Conservation (phyloP, 1,140 invertebrate genomes). For the Solenopsis fugax region DNA sequence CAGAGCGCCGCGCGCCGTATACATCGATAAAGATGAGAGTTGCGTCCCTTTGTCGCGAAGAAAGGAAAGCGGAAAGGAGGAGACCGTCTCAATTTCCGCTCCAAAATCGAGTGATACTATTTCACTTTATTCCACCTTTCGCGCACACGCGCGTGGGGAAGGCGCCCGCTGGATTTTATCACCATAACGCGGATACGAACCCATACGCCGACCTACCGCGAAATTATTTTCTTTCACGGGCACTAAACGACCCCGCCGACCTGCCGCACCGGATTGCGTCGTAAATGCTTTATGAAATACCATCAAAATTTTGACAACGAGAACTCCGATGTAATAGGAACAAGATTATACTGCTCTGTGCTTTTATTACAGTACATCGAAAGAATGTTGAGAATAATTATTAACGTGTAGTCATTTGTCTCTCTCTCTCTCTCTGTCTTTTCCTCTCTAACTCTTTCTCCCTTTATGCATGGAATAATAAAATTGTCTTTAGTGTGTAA, state of each 20-base stretch:
- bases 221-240: conserved; percentile 26
- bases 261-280: neutral
- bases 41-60: conserved; percentile 21
- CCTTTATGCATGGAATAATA: conserved; percentile 3
- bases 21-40: conserved; percentile 20
- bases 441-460: neutral
- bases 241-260: conserved; percentile 2
- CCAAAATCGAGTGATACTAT: conserved; percentile 57
- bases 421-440: neutral
- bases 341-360: neutral
- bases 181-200: conserved; percentile 15
- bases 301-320: conserved; percentile 35
- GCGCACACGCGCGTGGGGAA: neutral
- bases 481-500: neutral
- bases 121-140: conserved; percentile 44
- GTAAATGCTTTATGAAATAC: conserved; percentile 30
- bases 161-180: conserved; percentile 9
- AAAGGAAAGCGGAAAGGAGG: neutral
- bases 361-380: neutral
- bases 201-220: neutral
- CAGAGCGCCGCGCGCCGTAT: neutral
- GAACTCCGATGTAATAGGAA: conserved; percentile 10
- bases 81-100: conserved; percentile 48
- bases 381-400: conserved; percentile 10
- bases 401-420: neutral